Evolutionary conservation across 2,113 vertebrate genomes (phyloP).

Genomic region (Phalacrocorax carbo): DNA sequence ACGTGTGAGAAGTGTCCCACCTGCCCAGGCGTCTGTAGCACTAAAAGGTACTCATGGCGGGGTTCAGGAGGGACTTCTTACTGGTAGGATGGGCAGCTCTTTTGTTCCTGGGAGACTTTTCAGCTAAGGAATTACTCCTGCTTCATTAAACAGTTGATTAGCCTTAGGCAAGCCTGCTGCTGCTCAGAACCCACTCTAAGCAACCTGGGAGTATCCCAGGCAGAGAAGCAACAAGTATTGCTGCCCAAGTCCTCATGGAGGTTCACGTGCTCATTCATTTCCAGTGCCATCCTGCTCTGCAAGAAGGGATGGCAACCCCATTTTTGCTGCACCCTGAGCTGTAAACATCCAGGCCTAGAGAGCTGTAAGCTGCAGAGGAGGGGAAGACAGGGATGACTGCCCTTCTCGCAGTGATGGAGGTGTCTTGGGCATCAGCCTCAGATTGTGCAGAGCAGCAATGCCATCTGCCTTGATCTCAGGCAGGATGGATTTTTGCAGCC

Average conservation of each 20-base stretch:
- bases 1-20: conserved; percentile 95
- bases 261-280: neutral
- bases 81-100: neutral
- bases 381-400: neutral
- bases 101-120: neutral
- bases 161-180: neutral
- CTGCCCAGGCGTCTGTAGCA: conserved; percentile 91
- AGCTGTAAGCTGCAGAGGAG: neutral
- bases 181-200: neutral
- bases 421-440: neutral
- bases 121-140: neutral
- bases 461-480: neutral
- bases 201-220: neutral
- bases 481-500: neutral
- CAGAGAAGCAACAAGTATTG: neutral
- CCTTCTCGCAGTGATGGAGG: accelerated
- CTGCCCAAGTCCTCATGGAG: neutral
- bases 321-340: neutral
- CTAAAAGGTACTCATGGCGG: conserved; percentile 81
- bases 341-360: neutral
- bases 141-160: neutral
- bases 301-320: neutral
- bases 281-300: neutral
- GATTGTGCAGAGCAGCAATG: neutral
- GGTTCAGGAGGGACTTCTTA: accelerated